Evolutionary conservation across 2,888 invertebrate species (phyloP), one percentile per base, ranked within the genome.

Genomic region (Machimus atricapillus): DNA sequence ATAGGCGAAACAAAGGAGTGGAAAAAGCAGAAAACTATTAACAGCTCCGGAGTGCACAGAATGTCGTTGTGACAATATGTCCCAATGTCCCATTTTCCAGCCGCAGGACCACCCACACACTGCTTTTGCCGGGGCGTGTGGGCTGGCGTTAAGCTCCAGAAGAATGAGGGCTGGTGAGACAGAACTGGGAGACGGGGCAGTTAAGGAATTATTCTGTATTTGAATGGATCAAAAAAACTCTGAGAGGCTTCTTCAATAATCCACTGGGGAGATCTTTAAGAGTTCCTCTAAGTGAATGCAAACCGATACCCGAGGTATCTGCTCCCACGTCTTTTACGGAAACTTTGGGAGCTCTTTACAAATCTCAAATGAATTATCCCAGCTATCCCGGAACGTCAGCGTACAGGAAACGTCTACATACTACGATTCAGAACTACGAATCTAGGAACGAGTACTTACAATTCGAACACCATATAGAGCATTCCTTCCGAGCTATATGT

Each of bases 401-500:
- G 40, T 23, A 6, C 7, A 43, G 78, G 43, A 78, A 40, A 12
- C n/a, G 19, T 16, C 74, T 52, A n/a, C 52, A n/a, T 52, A 52
- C 16, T 52, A 52, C 46, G 46, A 52, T 40, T 40, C 40, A 14
- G 5, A n/a, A n/a, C 73, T 6, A 19, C 27, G 74, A 46, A 46
- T 46, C 1, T 16, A 12, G 23, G 14, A 34, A 83, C n/a, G 23
- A 86, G 4, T 92, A 97, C 98, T 97, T 94, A 99, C 98, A 97
- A 98, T 95, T 99, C 99, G 93, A 99, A 99, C 89, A 99, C 98
- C 99, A 99, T 99, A 93, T 99, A 99, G 31, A 99, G 95, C 97
- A 98, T 98, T 90, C 98, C 98, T 93, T 99, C 99, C 6, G 98
- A 98, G 91, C 98, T 98, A 94, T 99, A 99, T 0, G 99, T 99